phyloP scores from a whole-genome alignment of 1,140 invertebrate species.

The Caenorhabditis briggsae region DNA sequence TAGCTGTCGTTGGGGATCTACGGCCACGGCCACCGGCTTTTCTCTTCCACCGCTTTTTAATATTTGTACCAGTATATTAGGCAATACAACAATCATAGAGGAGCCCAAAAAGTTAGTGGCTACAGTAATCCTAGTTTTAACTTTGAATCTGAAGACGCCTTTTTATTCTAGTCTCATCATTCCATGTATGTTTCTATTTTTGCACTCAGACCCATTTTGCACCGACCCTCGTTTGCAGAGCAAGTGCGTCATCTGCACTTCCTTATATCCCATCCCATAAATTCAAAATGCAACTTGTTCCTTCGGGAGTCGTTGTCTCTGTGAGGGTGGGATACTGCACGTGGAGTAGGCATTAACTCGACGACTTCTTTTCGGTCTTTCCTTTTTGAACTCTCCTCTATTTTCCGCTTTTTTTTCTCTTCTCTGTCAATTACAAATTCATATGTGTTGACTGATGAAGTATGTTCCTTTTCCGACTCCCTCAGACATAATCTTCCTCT shows the following conservation, averaged over 20 bases:
- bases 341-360: not conserved
- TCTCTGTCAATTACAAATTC: constrained; percentile 34
- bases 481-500: not conserved
- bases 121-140: not conserved
- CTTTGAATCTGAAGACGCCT: not conserved
- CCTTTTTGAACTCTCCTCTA: not conserved
- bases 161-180: not conserved
- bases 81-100: too few species aligned
- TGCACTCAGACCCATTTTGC: constrained; percentile 4
- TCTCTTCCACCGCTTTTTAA: too few species aligned
- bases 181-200: constrained; percentile 3
- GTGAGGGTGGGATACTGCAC: constrained; percentile 17
- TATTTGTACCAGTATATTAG: too few species aligned
- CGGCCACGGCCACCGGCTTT: too few species aligned
- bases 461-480: not conserved
- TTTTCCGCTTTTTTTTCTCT: not conserved
- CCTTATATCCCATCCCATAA: constrained; percentile 45
- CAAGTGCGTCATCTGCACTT: constrained; percentile 44
- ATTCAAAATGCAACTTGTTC: constrained; percentile 49
- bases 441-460: constrained; percentile 22
- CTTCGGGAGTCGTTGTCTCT: constrained; percentile 54
- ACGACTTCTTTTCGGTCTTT: not conserved
- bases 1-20: too few species aligned
- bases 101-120: too few species aligned
- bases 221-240: not conserved